Percentiles rank a stretch among this genome's conserved stretches.
Conservation (phyloP, 2,888 invertebrate species). For the Antitype chi region DNA sequence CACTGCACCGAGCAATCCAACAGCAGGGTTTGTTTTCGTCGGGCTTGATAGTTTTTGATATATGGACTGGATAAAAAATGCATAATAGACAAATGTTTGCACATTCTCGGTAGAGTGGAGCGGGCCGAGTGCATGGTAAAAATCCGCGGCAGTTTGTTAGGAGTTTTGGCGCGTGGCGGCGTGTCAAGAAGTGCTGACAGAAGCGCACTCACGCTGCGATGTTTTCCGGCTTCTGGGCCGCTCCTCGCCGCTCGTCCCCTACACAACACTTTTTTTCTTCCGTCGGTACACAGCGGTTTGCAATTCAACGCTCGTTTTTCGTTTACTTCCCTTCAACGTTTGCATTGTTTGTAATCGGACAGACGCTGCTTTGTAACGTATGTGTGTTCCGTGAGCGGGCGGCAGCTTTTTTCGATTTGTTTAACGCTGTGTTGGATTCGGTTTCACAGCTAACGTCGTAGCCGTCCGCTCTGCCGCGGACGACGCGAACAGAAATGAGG, state of each 20-base stretch:
- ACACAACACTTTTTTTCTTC: conserved; percentile 71
- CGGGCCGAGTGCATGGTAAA: conserved; percentile 75
- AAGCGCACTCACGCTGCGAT: conserved; percentile 68
- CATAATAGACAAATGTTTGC: conserved; percentile 81
- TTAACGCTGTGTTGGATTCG: conserved; percentile 75
- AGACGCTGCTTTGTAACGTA: conserved; percentile 76
- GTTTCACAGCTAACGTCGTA: conserved; percentile 61
- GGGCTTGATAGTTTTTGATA: conserved; percentile 80
- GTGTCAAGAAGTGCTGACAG: conserved; percentile 67
- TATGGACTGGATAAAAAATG: conserved; percentile 79
- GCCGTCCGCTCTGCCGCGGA: conserved; percentile 28
- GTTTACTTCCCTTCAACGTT: conserved; percentile 80
- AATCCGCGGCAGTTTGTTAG: conserved; percentile 78
- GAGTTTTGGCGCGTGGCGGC: conserved; percentile 74
- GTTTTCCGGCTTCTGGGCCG: conserved; percentile 63
- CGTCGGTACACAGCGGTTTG: conserved; percentile 75
- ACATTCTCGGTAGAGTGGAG: conserved; percentile 71
- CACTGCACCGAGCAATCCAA: conserved; percentile 76
- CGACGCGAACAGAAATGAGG: conserved; percentile 68
- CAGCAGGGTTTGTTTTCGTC: conserved; percentile 80
- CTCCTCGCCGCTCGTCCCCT: conserved; percentile 23
- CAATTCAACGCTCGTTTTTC: conserved; percentile 81
- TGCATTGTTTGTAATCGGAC: conserved; percentile 80
- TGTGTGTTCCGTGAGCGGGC: conserved; percentile 71
- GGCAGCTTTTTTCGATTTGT: conserved; percentile 73